Conservation (phyloP, 2,888 invertebrate species). For the Netelia fuscicornis region DNA sequence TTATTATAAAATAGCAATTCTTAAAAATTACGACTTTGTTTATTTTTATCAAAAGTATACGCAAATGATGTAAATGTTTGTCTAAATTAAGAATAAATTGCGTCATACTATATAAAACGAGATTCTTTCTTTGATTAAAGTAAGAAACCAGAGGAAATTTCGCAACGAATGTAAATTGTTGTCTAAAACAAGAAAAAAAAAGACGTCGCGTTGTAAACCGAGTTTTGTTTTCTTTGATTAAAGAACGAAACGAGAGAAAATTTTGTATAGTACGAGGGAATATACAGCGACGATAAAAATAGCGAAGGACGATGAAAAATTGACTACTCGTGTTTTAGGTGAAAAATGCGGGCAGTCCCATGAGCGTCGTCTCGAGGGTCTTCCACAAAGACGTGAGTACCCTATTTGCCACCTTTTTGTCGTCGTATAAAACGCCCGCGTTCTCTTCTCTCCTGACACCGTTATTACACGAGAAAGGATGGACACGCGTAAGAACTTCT, state of each 20-base stretch:
- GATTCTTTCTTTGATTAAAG: no score
- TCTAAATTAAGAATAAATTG: no score
- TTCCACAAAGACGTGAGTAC: constrained; percentile 82
- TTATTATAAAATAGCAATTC: background rate
- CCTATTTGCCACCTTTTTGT: constrained; percentile 7
- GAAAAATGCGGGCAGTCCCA: constrained; percentile 83
- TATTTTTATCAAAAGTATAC: no score
- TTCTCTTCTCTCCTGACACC: constrained; percentile 1
- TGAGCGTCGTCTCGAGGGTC: constrained; percentile 83
- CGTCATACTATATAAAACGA: no score
- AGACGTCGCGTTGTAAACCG: background rate
- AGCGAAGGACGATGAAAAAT: constrained; percentile 32
- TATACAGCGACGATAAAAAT: constrained; percentile 19
- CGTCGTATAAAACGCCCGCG: background rate
- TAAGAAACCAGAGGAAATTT: no score
- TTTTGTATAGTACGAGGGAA: background rate
- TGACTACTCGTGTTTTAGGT: constrained; percentile 72
- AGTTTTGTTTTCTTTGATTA: background rate
- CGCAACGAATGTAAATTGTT: no score
- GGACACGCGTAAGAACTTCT: constrained; percentile 67
- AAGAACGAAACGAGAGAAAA: background rate
- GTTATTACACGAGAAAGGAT: constrained; percentile 25
- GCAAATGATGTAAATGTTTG: no score
- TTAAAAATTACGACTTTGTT: no score
- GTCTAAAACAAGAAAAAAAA: no score